Base-by-base conservation (phyloP, 1,140 invertebrate species). In the Anthonomus grandis region DNA sequence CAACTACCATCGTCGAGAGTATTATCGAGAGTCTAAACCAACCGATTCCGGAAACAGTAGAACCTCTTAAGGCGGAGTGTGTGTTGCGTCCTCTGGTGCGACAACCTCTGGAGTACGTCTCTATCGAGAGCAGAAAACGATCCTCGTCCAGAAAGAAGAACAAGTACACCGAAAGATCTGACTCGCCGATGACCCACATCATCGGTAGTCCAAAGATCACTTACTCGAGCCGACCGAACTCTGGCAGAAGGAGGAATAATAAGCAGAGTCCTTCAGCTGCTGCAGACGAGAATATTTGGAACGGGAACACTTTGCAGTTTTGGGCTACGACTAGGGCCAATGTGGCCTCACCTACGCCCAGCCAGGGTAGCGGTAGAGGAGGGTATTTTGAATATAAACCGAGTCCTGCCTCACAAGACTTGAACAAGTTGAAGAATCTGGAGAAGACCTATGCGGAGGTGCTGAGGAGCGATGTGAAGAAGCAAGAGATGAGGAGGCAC, bases 381-480 rank as follows among this genome's bases (percentile, higher is more conserved):
- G n/a, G n/a, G n/a, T 76, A 75, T 27, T 66, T 75, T 9, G 82
- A 84, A 56, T 85, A 82, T 61, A 85, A 84, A 65, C 82, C 85
- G 15, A 87, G 86, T 70, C 80, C 82, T 8, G 87, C 88, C 3
- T 89, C 87, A 0, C 86, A 89, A 64, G 88, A 91, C 60, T 82
- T 91, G 8, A 85, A 89, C 58, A 87, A 86, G 64, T 73, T 93
- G 37, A 86, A 86, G 69, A 83, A 85, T 61, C 73, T 93, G 21
- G 89, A 93, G 62, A 80, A 87, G 66, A 88, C 88, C 3, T 93
- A 92, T 68, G 89, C 89, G 0, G 89, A 92, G 70, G 89, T 85
- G 3, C 74, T 93, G 9, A 80, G 86, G 44, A 82, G 84, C 34
- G 85, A 86, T 62, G 76, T 59, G 15, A 71, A 67, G 36, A 69